Evolutionary conservation across 2,797 vertebrate genomes (phyloP), one percentile per base, ranked within the genome.

Genomic region (Caiman crocodilus): DNA sequence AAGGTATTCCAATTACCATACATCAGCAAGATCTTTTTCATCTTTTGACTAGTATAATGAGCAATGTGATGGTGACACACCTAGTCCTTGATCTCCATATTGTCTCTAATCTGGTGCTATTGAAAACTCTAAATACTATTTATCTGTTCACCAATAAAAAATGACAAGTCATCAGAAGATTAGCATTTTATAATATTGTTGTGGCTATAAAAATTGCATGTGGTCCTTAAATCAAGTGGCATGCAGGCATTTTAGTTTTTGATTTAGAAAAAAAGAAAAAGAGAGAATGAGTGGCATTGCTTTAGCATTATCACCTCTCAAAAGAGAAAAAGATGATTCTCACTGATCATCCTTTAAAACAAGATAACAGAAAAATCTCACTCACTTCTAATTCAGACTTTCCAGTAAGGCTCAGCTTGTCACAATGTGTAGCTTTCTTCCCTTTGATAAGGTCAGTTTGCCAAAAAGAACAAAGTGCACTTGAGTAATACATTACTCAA

Each of bases 401-500:
- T 89, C 85, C 94, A 94, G 88, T 84, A 86, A 95, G 84, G 83
- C 84, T 95, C 74, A 96, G 71, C 88, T 96, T 97, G 96, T 97
- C 96, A 97, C 93, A 94, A 93, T 82, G 74, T 85, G 88, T 93
- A 95, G 93, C 90, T 97, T 97, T 97, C 93, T 95, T 96, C 90
- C 57, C 69, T 97, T 97, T 97, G 96, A 97, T 97, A 98, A 98
- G 95, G 96, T 98, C 96, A 97, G 96, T 97, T 97, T 98, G 94
- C 95, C 97, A 97, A 96, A 97, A 97, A 97, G 96, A 98, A 97
- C 95, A 97, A 97, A 97, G 90, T 97, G 93, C 80, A 91, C 93
- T 94, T 79, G 92, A 98, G 96, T 97, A 97, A 98, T 97, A 97
- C 96, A 96, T 98, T 98, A 97, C 97, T 98, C 95, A 97, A 92